Conservation (phyloP, 2,888 invertebrate species). For the Oscheius sp. region DNA sequence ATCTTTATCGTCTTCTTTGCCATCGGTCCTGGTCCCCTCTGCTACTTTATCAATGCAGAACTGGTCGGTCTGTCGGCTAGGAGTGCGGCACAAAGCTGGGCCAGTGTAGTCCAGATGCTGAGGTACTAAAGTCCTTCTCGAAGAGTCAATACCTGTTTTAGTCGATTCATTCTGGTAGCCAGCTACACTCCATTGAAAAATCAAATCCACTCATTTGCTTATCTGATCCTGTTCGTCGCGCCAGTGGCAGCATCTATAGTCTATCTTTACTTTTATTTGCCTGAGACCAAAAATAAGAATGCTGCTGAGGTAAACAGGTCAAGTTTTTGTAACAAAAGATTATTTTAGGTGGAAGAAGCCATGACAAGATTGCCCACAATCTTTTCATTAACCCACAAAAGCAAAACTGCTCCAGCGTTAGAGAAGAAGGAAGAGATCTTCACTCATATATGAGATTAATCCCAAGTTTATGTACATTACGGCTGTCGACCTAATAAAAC, state of each 20-base stretch:
- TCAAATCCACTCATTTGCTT: conserved; percentile 57
- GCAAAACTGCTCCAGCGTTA: background rate
- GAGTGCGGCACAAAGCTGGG: conserved; percentile 67
- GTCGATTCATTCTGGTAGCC: conserved; percentile 61
- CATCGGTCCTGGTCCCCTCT: conserved; percentile 66
- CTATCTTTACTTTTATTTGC: conserved; percentile 63
- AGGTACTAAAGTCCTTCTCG: conserved; percentile 44
- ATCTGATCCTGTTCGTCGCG: conserved; percentile 61
- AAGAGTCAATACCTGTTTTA: conserved; percentile 40
- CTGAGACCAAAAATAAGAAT: conserved; percentile 66
- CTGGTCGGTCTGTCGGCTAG: conserved; percentile 62
- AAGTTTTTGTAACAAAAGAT: conserved; percentile 13
- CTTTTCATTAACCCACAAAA: conserved; percentile 15
- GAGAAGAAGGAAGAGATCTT: too few relatives aligned
- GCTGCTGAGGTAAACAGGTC: conserved; percentile 43
- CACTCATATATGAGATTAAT: too few relatives aligned
- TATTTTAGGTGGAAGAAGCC: conserved; percentile 52
- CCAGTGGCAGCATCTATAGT: conserved; percentile 59
- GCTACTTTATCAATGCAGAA: conserved; percentile 67
- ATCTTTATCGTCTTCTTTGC: conserved; percentile 65
- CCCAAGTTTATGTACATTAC: too few relatives aligned
- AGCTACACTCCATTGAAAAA: conserved; percentile 64
- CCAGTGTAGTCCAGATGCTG: conserved; percentile 64
- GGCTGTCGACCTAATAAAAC: background rate
- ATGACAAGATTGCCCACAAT: conserved; percentile 46